A percentile compares a stretch with the other conserved stretches of the same genome.
Evolutionary conservation across 2,888 invertebrate genomes (phyloP).

Genomic region (Drosophila anomalipes): DNA sequence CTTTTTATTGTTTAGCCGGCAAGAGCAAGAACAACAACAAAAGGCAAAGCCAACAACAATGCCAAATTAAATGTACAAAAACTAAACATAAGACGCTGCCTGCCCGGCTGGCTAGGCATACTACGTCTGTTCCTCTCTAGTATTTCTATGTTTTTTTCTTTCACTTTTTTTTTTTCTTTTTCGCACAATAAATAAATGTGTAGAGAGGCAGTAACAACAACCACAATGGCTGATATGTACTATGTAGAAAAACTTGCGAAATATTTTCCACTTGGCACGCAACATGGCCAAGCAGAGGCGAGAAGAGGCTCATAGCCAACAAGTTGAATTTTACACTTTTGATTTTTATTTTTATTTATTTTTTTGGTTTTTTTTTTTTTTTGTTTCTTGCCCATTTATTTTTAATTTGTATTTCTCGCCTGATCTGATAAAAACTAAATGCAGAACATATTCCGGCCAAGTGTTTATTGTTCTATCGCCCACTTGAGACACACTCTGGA

Average conservation of each 20-base stretch:
- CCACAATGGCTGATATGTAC: conserved; percentile 24
- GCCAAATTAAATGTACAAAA: conserved; percentile 69
- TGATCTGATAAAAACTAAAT: conserved; percentile 68
- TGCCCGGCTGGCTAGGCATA: conserved; percentile 36
- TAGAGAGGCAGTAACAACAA: conserved; percentile 44
- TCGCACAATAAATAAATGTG: conserved; percentile 74
- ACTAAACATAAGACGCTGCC: conserved; percentile 69
- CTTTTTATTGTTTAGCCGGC: conserved; percentile 69
- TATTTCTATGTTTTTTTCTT: conserved; percentile 26
- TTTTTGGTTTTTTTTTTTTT: not conserved
- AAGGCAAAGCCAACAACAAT: conserved; percentile 45
- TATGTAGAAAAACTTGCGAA: conserved; percentile 76
- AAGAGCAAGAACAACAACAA: conserved; percentile 28
- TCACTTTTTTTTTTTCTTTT: conserved; percentile 43
- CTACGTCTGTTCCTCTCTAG: conserved; percentile 25
- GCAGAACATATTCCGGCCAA: conserved; percentile 55
- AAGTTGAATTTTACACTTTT: conserved; percentile 73
- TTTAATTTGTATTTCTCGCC: conserved; percentile 66
- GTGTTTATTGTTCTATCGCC: conserved; percentile 62
- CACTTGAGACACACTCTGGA: conserved; percentile 48
- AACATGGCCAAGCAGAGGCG: conserved; percentile 58
- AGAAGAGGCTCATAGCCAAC: conserved; percentile 42
- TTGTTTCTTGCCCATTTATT: conserved; percentile 56
- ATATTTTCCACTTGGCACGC: conserved; percentile 81
- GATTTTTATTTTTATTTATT: conserved; percentile 43